A percentile compares a stretch with the other conserved stretches of the same genome.
phyloP scores from a whole-genome alignment of 2,113 vertebrate species.

The Xiphophorus couchianus region DNA sequence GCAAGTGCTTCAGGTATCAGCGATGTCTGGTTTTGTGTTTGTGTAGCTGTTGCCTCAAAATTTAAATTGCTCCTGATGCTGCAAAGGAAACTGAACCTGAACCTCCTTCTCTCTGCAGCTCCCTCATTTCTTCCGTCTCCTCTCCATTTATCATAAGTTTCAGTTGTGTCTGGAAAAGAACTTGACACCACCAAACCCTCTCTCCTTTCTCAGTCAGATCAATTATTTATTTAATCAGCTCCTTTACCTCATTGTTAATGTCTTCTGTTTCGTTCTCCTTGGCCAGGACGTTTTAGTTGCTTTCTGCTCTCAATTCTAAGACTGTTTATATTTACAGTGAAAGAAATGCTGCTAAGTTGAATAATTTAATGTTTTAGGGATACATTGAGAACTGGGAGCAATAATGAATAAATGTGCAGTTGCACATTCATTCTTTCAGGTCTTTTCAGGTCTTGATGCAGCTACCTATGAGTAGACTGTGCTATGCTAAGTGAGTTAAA shows the following conservation, averaged over 20 bases:
- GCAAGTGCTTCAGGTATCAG: not conserved
- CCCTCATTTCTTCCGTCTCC: slow-evolving; percentile 15
- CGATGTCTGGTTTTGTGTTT: not conserved
- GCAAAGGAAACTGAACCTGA: slow-evolving; percentile 37
- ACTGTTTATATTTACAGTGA: not conserved
- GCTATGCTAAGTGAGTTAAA: not conserved
- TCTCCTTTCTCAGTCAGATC: slow-evolving; percentile 71
- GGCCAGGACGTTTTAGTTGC: not conserved
- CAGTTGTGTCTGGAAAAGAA: slow-evolving; percentile 21
- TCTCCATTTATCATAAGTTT: slow-evolving; percentile 25
- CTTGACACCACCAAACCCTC: slow-evolving; percentile 59
- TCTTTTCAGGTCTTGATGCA: slow-evolving; percentile 14
- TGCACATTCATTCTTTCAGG: too few species aligned
- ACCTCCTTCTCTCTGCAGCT: not conserved
- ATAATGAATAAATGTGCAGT: too few species aligned
- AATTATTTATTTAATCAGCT: slow-evolving; percentile 80
- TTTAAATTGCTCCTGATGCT: not conserved
- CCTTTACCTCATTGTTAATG: slow-evolving; percentile 29
- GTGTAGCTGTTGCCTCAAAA: not conserved
- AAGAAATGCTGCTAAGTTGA: not conserved
- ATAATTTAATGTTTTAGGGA: not conserved
- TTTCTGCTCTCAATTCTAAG: not conserved
- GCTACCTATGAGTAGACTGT: slow-evolving; percentile 6
- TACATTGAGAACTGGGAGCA: too few species aligned
- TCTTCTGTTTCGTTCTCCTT: slow-evolving; percentile 13